Evolutionary conservation across 2,113 vertebrate species (phyloP).

Genomic region (Centrocercus urophasianus): DNA sequence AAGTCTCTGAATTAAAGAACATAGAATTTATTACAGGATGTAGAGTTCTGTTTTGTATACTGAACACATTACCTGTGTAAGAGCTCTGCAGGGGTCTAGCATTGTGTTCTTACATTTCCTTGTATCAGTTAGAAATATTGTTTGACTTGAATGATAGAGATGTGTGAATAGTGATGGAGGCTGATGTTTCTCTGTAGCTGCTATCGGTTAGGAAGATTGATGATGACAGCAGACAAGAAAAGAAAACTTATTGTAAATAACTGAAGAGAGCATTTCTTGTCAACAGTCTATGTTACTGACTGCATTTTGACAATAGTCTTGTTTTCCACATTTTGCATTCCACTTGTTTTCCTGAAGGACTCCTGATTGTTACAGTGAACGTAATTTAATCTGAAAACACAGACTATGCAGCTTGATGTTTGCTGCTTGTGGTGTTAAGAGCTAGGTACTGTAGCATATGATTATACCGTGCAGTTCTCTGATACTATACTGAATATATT

Average conservation of each 20-base stretch:
- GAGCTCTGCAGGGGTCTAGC: background rate
- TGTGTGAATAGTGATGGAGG: background rate
- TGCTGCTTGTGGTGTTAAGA: background rate
- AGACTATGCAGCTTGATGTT: background rate
- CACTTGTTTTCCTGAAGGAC: background rate
- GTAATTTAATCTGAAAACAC: background rate
- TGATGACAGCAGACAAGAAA: background rate
- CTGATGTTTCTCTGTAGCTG: background rate
- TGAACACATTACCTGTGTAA: background rate
- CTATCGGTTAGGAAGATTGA: background rate
- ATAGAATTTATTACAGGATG: background rate
- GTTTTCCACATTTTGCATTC: background rate
- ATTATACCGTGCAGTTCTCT: conserved; percentile 6
- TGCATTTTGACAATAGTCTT: background rate
- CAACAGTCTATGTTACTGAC: background rate
- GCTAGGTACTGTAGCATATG: background rate
- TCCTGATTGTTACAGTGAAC: background rate
- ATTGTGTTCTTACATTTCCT: background rate
- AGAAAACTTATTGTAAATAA: background rate
- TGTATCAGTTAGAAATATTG: background rate
- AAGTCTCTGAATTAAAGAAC: background rate
- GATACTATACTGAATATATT: background rate
- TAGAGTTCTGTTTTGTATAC: background rate
- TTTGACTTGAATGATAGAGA: background rate
- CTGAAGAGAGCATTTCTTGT: background rate